phyloP scores from a whole-genome alignment of 2,888 invertebrate genomes.

The Troides helena region DNA sequence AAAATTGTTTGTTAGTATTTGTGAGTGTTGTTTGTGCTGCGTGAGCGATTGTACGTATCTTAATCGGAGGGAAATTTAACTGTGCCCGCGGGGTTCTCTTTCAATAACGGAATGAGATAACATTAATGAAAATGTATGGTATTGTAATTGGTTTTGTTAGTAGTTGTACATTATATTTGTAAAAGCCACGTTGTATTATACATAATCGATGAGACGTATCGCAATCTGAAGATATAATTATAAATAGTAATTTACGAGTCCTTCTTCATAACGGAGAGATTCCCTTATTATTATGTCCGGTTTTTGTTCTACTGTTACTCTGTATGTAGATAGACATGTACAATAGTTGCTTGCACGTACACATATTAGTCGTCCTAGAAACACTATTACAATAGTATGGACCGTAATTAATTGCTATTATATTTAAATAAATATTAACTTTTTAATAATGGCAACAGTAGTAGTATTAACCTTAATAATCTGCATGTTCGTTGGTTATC shows the following conservation, averaged over 20 bases:
- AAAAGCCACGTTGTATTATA: too few relatives aligned
- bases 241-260: too few relatives aligned
- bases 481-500: neutral
- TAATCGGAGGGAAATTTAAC: slow-evolving; percentile 41
- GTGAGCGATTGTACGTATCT: slow-evolving; percentile 37
- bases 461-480: neutral
- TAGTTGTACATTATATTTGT: neutral
- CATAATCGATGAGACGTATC: too few relatives aligned
- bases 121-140: slow-evolving; percentile 53
- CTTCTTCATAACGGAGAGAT: too few relatives aligned
- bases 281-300: neutral
- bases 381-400: neutral
- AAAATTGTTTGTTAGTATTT: slow-evolving; percentile 26
- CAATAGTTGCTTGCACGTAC: neutral
- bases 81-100: slow-evolving; percentile 41
- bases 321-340: neutral
- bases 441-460: neutral
- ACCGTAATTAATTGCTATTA: neutral
- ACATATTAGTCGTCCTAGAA: neutral
- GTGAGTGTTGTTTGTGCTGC: slow-evolving; percentile 9
- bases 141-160: slow-evolving; percentile 42
- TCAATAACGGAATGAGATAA: slow-evolving; percentile 41
- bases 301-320: neutral
- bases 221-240: too few relatives aligned
- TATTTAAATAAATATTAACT: neutral